These are phyloP conservation scores for Drosophila barbarae DNA, from an alignment of 2,888 invertebrate genomes.

Conservation along the genomic window DNA sequence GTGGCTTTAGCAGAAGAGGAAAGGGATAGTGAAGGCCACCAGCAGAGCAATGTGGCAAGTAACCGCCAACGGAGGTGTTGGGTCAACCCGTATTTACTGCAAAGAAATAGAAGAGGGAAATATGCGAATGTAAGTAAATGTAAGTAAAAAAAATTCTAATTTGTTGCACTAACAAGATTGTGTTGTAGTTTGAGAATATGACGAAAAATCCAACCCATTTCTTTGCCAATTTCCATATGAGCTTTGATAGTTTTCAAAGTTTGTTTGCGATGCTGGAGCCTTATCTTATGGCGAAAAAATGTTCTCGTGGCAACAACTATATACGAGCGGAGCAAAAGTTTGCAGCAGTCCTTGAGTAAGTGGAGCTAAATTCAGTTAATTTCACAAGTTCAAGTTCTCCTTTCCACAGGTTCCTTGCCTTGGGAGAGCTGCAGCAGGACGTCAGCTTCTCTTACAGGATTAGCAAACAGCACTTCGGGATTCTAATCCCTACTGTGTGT, in stretches of 20 bases:
- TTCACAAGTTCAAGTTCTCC: not conserved
- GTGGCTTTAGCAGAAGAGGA: slow-evolving; percentile 3
- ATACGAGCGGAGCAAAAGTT: slow-evolving; percentile 3
- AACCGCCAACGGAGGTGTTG: not conserved
- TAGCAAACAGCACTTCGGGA: slow-evolving; percentile 2
- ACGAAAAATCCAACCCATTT: slow-evolving; percentile 5
- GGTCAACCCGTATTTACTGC: slow-evolving; percentile 1
- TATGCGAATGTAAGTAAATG: not conserved
- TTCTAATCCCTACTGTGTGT: not conserved
- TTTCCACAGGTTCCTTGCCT: not conserved
- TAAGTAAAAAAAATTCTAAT: not conserved
- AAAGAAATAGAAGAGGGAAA: slow-evolving; percentile 4
- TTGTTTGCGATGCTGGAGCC: not conserved
- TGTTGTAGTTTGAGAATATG: slow-evolving; percentile 2
- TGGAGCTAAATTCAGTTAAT: not conserved
- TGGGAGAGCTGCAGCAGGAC: not conserved
- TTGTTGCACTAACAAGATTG: too few species aligned
- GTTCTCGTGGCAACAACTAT: not conserved
- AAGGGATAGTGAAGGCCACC: not conserved
- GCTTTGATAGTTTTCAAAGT: slow-evolving; percentile 6
- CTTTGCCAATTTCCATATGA: slow-evolving; percentile 8
- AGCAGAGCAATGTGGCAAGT: too few species aligned
- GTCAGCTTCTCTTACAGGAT: slow-evolving; percentile 1
- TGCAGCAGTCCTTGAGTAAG: slow-evolving; percentile 5
- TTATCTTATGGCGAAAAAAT: not conserved